Base-by-base conservation (phyloP, 2,888 invertebrate species). In the Gortyna flavago region DNA sequence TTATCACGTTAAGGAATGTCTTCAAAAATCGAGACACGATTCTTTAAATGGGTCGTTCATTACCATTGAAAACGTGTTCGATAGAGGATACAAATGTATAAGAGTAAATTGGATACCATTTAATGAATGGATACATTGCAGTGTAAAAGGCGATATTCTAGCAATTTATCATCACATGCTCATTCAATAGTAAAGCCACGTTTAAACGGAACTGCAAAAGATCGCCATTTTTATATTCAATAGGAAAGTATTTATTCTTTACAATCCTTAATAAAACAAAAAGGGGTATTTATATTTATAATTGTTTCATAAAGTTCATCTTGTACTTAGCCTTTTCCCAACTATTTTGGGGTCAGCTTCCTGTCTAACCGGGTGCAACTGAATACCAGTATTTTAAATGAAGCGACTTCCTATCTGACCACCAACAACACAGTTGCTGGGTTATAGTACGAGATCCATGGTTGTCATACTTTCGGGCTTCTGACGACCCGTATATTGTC, bases 81-180 rank as follows among this genome's bases (percentile, higher is more conserved):
- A n/a, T 44, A 32, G 16, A 38, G 48, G 18, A 35, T 25, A 44
- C 0, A 29, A 76, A 65, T 48, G 13, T 41, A 82, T 41, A 35
- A 9, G 25, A 79, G 41, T 51, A 16, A 82, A 59, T 7, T 41
- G n/a, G 41, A 41, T 41, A n/a, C 25, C 32, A 62, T 66, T 9
- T 59, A 79, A 66, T 75, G 41, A 51, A 75, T 59, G 8, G n/a
- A 38, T 38, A 66, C n/a, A 66, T n/a, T 41, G 48, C 32, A 74
- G 1, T 54, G 41, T 35, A 35, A 35, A 51, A 59, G 32, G 25
- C 59, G 59, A 61, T 21, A 41, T 81, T 25, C 35, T 9, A 35
- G 66, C 57, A 66, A 81, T 79, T 81, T 66, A 66, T 54, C 57
- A 81, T 35, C 59, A 32, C 35, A 61, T 44, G 25, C 35, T 66